Base-by-base conservation (phyloP, 2,888 invertebrate species). In the Electrophaes corylata region DNA sequence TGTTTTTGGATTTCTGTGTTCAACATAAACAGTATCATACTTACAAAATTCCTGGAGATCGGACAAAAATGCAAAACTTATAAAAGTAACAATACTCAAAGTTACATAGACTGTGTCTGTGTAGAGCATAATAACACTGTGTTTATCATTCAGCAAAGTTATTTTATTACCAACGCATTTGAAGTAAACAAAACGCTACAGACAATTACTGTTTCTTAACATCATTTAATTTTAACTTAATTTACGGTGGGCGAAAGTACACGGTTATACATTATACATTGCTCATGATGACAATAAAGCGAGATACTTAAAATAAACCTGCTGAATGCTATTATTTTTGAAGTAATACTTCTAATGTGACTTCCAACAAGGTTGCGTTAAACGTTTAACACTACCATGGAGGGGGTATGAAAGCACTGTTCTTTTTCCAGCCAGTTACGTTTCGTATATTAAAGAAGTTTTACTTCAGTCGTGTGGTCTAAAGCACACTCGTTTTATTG, bases 1-100 rank as follows among this genome's bases (percentile, higher is more conserved):
- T 59, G 59, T 54, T 59, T 59, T 59, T 54, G 59, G 54, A 59
- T 50, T n/a, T 10, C 2, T 35, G 43, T 43, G 43, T 37, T 48
- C 23, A 43, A 20, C 10, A 14, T 16, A 40, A 46, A 10, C 26
- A 37, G 8, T 29, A 29, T 1, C 37, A 29, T 29, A 29, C 26
- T 29, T 29, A 35, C 19, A 43, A n/a, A 44, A 16, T 31, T 18
- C 29, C 29, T 51, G 8, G 14, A 35, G 35, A 8, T 31, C 10
- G 6, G 10, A 16, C 16, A 37, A 4, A 16, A 37, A 10, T 16
- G 6, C 37, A 37, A 16, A 16, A 37, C 37, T 37, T 37, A 37
- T 16, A 37, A 37, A 10, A 3, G 10, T 33, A 37, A 16, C 3
- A 37, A 37, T 37, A 37, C 2, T 14, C 8, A 10, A 10, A 8